Base-by-base conservation (phyloP, 1,140 invertebrate genomes). In the Odontomachus brunneus region DNA sequence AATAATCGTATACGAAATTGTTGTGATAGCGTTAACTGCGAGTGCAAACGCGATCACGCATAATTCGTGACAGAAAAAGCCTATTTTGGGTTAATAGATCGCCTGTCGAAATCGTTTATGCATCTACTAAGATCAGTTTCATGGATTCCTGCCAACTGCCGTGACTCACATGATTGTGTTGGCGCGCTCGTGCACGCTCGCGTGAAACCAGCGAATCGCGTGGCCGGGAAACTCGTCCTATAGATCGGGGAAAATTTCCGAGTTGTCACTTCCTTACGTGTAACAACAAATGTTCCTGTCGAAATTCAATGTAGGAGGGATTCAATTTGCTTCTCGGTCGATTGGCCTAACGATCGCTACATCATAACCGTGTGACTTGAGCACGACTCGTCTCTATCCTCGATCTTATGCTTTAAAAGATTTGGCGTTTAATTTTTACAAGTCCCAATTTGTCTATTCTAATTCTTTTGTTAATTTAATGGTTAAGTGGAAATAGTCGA, bases 101-200 rank as follows among this genome's bases (percentile, higher is more conserved):
- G 87, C 78, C 86, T 87, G 82, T 86, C 85, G 85, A 88, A 89
- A 84, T 48, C 74, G 71, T 85, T 82, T 73, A 83, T 86, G 65
- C 82, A 72, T 75, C 80, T 62, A 82, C 81, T 76, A 84, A 26
- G 71, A 89, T 82, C 78, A 73, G 60, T 86, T 86, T 85, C 76
- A 60, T 91, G 88, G 90, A 89, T 71, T 24, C 0, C 38, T 88
- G 90, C 90, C 91, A 91, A 71, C 57, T 76, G 53, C 55, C 74
- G 86, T 78, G 87, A 82, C 51, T 85, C 82, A 84, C 14, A 72
- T 83, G 67, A 85, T 33, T 62, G 84, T 84, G 38, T 53, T 48
- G 49, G 71, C 63, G 49, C 44, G 44, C 26, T 63, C 17, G 55
- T 80, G 55, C 38, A 49, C 17, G 53, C 0, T 55, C 62, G 59